These are phyloP conservation scores for Helogale parvula DNA, from an alignment of 2,113 vertebrate species.

Conservation along the genomic window DNA sequence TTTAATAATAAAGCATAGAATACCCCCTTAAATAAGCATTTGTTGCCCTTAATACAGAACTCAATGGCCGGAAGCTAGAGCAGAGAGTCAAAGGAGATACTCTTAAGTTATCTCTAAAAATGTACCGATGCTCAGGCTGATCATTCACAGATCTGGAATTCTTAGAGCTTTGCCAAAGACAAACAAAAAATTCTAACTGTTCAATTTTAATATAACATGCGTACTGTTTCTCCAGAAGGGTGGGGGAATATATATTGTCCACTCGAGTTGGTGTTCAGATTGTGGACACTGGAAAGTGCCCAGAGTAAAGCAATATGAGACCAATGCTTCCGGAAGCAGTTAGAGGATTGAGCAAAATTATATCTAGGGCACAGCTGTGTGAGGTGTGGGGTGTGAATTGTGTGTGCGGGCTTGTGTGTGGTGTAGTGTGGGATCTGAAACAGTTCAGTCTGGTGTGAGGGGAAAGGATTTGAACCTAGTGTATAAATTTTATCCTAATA, in stretches of 20 bases:
- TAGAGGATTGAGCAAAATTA: not conserved
- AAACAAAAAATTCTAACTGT: constrained; percentile 65
- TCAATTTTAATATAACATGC: constrained; percentile 43
- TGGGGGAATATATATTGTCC: not conserved
- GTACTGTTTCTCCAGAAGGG: constrained; percentile 28
- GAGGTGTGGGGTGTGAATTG: not conserved
- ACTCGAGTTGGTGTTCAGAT: not conserved
- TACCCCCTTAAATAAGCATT: constrained; percentile 57
- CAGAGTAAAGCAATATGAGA: not conserved
- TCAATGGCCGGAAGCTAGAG: constrained; percentile 73
- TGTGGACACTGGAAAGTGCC: not conserved
- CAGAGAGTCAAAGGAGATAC: constrained; percentile 70
- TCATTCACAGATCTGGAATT: constrained; percentile 68
- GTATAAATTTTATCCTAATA: not conserved
- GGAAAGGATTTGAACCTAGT: not conserved
- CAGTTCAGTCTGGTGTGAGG: not conserved
- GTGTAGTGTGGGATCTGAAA: not conserved
- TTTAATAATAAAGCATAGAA: constrained; percentile 69
- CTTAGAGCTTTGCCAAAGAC: constrained; percentile 51
- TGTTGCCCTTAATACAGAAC: constrained; percentile 70
- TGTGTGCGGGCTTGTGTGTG: not conserved
- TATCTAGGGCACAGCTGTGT: not conserved
- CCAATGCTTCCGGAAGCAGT: not conserved
- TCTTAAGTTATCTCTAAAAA: constrained; percentile 74
- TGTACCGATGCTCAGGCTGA: not conserved